Evolutionary conservation across 1,140 invertebrate species (phyloP), one percentile per base, ranked within the genome.

Genomic region (Pogonognathellus flavescens): DNA sequence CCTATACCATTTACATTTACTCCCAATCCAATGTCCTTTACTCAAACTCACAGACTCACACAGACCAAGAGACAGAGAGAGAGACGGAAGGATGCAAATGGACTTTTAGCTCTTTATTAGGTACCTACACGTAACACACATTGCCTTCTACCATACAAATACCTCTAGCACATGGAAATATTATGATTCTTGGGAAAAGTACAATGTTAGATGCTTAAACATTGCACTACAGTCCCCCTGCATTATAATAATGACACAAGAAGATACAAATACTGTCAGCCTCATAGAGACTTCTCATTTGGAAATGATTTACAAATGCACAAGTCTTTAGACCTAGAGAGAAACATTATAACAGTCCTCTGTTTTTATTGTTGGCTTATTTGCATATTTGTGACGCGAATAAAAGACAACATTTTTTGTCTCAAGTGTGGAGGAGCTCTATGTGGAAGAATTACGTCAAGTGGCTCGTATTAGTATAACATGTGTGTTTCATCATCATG

Each of bases 291-390:
- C 16, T 55, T 76, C 49, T 76, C 25, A 49, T 31, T 50, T 50
- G n/a, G 25, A 76, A 49, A 50, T 76, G 70, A 76, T 76, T 50
- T 76, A 76, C 31, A 50, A 76, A 76, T n/a, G 70, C 9, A 25
- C 2, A 14, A 50, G 70, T 20, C 16, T 76, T 31, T 49, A 10
- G 41, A 49, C 31, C 31, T 41, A 41, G 31, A 41, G n/a, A n/a
- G n/a, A n/a, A n/a, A 41, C 31, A 41, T 41, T 49, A 76, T 76
- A 76, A 6, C 13, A 76, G n/a, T 76, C 5, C 18, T 50, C 41
- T 76, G 70, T 50, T 76, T 50, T 76, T 50, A 76, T 76, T 76
- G 41, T 76, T 76, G 41, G 31, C n/a, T 76, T 31, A 76, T 76
- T 76, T 18, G 41, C 70, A 76, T 76, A 49, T 62, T 18, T 49